These are phyloP conservation scores for Corvus cornix DNA, from an alignment of 2,113 vertebrate genomes.

Conservation along the genomic window DNA sequence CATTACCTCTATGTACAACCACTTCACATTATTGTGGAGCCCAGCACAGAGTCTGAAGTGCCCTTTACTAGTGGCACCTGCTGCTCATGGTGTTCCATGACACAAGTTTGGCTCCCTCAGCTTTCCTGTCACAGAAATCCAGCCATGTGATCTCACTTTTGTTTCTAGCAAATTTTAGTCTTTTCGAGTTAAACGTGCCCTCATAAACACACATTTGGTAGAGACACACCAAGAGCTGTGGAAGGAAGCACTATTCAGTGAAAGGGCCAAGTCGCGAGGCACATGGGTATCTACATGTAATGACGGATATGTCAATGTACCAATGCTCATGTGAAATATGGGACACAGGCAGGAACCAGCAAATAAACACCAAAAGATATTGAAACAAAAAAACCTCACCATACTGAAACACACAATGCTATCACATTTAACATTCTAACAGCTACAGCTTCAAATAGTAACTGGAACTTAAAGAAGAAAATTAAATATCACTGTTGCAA, in stretches of 20 bases:
- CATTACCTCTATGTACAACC: background rate
- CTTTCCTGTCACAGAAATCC: rapidly evolving
- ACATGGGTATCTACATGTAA: background rate
- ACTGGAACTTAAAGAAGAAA: background rate
- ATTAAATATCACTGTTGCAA: background rate
- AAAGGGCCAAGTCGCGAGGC: background rate
- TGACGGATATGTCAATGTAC: background rate
- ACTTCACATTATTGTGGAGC: rapidly evolving
- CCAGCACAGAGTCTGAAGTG: background rate
- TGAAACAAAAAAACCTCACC: background rate
- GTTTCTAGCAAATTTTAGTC: background rate
- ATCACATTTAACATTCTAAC: background rate
- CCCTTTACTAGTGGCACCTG: background rate
- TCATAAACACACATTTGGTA: background rate
- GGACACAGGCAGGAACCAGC: background rate
- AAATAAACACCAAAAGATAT: background rate
- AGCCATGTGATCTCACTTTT: background rate
- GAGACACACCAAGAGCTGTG: background rate
- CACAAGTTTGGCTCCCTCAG: background rate
- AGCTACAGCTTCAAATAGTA: background rate
- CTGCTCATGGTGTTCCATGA: background rate
- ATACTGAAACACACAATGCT: background rate
- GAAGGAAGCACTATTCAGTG: background rate
- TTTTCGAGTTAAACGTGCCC: background rate
- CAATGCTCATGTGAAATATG: background rate